phyloP scores from a whole-genome alignment of 2,888 invertebrate species.

The Cerastoderma edule region DNA sequence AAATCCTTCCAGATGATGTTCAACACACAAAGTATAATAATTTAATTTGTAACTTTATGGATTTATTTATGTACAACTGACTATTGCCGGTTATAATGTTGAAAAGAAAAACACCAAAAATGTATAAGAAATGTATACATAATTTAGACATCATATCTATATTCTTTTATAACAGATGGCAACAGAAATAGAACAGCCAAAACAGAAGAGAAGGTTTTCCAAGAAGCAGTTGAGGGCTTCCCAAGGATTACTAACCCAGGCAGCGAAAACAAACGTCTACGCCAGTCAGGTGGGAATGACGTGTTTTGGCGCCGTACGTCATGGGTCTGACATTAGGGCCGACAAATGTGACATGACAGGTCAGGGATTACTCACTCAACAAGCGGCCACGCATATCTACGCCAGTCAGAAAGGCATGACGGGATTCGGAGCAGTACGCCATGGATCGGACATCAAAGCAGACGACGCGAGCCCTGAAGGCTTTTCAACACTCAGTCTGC shows the following conservation, averaged over 20 bases:
- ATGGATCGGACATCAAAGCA: conserved; percentile 67
- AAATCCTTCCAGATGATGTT: no score
- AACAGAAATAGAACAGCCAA: conserved; percentile 41
- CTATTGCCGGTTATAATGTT: no score
- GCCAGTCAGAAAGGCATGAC: conserved; percentile 59
- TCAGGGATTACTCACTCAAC: conserved; percentile 33
- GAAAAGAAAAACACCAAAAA: no score
- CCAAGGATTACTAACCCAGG: conserved; percentile 70
- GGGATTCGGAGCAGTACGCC: conserved; percentile 67
- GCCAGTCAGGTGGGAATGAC: conserved; percentile 52
- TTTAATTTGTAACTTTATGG: no score
- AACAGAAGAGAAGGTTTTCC: conserved; percentile 72
- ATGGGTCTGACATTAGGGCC: conserved; percentile 48
- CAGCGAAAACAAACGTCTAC: conserved; percentile 42
- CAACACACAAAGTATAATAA: no score
- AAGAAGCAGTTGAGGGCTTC: conserved; percentile 79
- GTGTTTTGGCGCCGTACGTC: conserved; percentile 50
- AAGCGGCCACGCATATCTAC: conserved; percentile 48
- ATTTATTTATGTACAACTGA: no score
- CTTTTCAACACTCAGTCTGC: conserved; percentile 11
- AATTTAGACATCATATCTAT: neutral
- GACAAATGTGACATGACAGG: conserved; percentile 46
- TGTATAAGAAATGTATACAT: no score
- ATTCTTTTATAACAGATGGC: conserved; percentile 27
- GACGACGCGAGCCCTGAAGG: conserved; percentile 64